Percentiles rank a stretch among this genome's conserved stretches.
These are phyloP conservation scores for Elachura formosa DNA, from an alignment of 2,113 vertebrate species.

Conservation along the genomic window DNA sequence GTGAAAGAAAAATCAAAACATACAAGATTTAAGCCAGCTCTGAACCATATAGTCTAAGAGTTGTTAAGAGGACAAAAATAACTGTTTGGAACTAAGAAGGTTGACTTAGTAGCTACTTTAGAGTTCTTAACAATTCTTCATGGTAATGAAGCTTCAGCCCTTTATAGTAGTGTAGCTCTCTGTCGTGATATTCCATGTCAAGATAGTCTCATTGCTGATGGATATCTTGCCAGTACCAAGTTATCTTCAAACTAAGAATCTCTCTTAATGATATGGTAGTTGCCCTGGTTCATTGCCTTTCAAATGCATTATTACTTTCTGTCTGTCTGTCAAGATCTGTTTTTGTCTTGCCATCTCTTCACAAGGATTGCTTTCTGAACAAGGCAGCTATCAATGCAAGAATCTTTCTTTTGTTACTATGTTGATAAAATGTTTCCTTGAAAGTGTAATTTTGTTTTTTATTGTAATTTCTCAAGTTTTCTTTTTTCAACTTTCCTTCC, in stretches of 20 bases:
- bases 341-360: background rate
- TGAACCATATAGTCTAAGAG: background rate
- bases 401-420: background rate
- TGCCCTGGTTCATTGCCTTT: slow-evolving; percentile 24
- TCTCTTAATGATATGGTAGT: background rate
- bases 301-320: background rate
- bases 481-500: background rate
- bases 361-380: background rate
- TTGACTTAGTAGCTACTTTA: background rate
- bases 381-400: background rate
- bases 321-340: slow-evolving; percentile 4
- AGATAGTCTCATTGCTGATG: background rate
- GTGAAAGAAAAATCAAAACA: background rate
- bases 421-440: background rate
- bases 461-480: background rate
- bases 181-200: background rate
- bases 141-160: background rate
- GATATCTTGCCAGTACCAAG: background rate
- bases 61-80: background rate
- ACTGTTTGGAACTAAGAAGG: background rate
- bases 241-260: background rate
- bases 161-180: background rate
- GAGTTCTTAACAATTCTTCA: background rate
- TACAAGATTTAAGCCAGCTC: background rate
- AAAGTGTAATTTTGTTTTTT: background rate